Conservation (phyloP, 2,113 vertebrate species). For the Campylomormyrus numenius region DNA sequence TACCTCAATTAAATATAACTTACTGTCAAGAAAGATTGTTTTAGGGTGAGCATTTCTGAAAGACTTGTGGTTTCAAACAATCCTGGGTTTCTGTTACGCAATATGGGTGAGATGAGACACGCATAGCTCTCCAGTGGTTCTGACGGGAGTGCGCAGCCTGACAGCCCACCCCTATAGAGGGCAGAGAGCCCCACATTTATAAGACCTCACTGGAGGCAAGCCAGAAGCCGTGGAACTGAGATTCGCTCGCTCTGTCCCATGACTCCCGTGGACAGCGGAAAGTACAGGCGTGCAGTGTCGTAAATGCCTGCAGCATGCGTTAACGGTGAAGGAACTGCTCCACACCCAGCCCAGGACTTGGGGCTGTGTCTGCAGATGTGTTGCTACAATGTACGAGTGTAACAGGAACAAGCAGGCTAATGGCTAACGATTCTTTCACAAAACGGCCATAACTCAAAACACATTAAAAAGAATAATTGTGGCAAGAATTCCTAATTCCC, state of each 20-base stretch:
- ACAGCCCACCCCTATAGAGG: neutral
- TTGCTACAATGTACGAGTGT: neutral
- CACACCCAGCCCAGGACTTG: slow-evolving; percentile 16
- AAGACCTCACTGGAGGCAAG: slow-evolving; percentile 18
- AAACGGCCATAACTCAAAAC: neutral
- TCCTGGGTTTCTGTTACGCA: neutral
- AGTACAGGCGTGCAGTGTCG: slow-evolving; percentile 25
- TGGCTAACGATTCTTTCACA: neutral
- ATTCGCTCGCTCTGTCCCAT: slow-evolving; percentile 20
- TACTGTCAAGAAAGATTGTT: neutral
- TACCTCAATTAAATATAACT: neutral
- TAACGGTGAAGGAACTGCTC: slow-evolving; percentile 30
- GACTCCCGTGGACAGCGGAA: slow-evolving; percentile 23
- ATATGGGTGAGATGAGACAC: neutral
- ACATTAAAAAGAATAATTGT: neutral
- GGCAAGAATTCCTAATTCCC: neutral
- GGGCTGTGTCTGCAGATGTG: neutral
- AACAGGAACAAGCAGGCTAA: neutral
- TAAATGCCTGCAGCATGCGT: slow-evolving; percentile 46
- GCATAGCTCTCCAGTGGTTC: neutral
- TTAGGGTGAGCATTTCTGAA: neutral
- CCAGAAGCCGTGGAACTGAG: slow-evolving; percentile 39
- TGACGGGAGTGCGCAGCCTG: neutral
- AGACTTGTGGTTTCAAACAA: neutral
- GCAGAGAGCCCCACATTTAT: neutral